A percentile compares a stretch with the other conserved stretches of the same genome.
These are phyloP conservation scores for Pachyseris speciosa DNA, from an alignment of 64 coral and sea anemone species.

Conservation along the genomic window DNA sequence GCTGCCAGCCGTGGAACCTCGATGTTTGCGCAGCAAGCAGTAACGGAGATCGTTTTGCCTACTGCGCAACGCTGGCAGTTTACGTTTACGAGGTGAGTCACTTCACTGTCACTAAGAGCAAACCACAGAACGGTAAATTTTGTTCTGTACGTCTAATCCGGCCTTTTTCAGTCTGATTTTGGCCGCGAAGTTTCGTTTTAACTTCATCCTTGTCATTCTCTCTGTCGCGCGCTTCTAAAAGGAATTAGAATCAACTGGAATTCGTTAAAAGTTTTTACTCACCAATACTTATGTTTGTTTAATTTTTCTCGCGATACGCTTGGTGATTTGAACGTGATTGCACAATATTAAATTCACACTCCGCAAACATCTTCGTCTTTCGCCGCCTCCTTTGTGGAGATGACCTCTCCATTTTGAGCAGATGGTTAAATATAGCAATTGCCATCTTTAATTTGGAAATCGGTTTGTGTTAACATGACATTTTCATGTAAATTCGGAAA, in stretches of 20 bases:
- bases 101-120: background rate
- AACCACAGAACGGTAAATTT: background rate
- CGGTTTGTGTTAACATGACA: background rate
- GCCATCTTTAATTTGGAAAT: background rate
- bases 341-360: background rate
- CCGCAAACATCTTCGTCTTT: background rate
- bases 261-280: background rate
- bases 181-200: background rate
- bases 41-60: slow-evolving; percentile 86
- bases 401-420: background rate
- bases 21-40: slow-evolving; percentile 94
- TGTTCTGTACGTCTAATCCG: background rate
- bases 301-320: background rate
- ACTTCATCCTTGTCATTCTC: background rate
- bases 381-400: background rate
- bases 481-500: background rate
- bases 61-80: slow-evolving; percentile 94
- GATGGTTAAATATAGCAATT: slow-evolving; percentile 7
- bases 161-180: background rate
- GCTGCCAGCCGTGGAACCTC: slow-evolving; percentile 98
- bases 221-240: background rate
- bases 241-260: background rate
- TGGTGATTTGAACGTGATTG: background rate
- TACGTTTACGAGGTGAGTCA: slow-evolving; percentile 95
- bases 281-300: background rate